phyloP scores from a whole-genome alignment of 2,888 invertebrate genomes.

The Nematopogon swammerdamellus region DNA sequence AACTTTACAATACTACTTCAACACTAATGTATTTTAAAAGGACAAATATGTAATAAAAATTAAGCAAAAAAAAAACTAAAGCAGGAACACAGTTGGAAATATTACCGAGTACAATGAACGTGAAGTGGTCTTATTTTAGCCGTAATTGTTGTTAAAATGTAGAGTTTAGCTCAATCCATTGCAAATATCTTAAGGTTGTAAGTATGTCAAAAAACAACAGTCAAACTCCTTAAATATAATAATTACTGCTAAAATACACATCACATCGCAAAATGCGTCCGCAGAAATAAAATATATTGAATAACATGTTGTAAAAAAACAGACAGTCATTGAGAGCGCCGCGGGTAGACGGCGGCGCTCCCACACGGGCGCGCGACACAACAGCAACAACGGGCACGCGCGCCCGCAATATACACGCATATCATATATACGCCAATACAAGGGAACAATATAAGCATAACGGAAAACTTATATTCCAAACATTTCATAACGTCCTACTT shows the following conservation, averaged over 20 bases:
- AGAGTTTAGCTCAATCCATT: constrained; percentile 34
- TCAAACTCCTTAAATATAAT: constrained; percentile 58
- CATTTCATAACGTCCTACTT: constrained; percentile 59
- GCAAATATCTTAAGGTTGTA: constrained; percentile 51
- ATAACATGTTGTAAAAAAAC: constrained; percentile 60
- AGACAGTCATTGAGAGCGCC: constrained; percentile 38
- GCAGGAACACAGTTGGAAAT: constrained; percentile 56
- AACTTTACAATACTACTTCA: constrained; percentile 52
- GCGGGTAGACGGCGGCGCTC: constrained; percentile 26
- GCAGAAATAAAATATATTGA: constrained; percentile 79
- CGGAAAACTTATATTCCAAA: constrained; percentile 57
- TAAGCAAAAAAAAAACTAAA: constrained; percentile 51
- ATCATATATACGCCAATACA: constrained; percentile 47
- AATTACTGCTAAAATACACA: constrained; percentile 61
- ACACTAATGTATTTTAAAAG: constrained; percentile 49
- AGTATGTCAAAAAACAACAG: constrained; percentile 58
- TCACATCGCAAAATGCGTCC: constrained; percentile 74
- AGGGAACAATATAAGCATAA: constrained; percentile 52
- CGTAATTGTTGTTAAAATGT: constrained; percentile 32
- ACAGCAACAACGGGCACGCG: constrained; percentile 37
- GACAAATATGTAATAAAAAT: constrained; percentile 50
- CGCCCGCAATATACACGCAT: constrained; percentile 38
- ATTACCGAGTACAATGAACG: constrained; percentile 38
- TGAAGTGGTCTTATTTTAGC: constrained; percentile 40
- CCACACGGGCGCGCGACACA: constrained; percentile 38